These are phyloP conservation scores for Caenorhabditis angaria DNA, from an alignment of 2,888 invertebrate genomes.

Conservation along the genomic window DNA sequence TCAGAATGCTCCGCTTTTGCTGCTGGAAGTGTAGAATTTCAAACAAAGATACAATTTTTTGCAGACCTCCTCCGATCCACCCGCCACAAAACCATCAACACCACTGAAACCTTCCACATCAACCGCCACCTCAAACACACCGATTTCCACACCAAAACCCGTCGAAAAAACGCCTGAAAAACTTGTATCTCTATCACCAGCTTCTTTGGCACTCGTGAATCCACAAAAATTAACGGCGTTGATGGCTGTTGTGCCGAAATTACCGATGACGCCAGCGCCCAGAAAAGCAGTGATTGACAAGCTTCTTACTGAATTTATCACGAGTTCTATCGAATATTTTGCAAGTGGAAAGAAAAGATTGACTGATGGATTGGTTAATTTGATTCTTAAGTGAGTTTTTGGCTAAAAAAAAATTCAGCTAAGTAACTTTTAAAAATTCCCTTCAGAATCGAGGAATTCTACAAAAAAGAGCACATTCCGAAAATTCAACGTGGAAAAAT, in stretches of 20 bases:
- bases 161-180: too few relatives aligned
- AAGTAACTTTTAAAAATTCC: neutral
- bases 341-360: constrained; percentile 1
- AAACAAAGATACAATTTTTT: too few relatives aligned
- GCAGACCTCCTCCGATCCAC: too few relatives aligned
- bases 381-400: constrained; percentile 1
- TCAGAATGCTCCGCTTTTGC: too few relatives aligned
- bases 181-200: too few relatives aligned
- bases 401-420: neutral
- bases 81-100: too few relatives aligned
- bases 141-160: too few relatives aligned
- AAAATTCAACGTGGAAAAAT: neutral
- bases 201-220: too few relatives aligned
- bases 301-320: neutral
- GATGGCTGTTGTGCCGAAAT: neutral
- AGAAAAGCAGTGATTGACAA: neutral
- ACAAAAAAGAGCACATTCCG: neutral
- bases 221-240: neutral
- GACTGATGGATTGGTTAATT: neutral
- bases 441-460: neutral
- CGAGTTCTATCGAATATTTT: neutral
- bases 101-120: too few relatives aligned
- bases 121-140: too few relatives aligned
- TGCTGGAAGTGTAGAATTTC: too few relatives aligned
- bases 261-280: neutral